Evolutionary conservation across 2,797 vertebrate species (phyloP), one percentile per base, ranked within the genome.

Genomic region (Lophotriccus pileatus): DNA sequence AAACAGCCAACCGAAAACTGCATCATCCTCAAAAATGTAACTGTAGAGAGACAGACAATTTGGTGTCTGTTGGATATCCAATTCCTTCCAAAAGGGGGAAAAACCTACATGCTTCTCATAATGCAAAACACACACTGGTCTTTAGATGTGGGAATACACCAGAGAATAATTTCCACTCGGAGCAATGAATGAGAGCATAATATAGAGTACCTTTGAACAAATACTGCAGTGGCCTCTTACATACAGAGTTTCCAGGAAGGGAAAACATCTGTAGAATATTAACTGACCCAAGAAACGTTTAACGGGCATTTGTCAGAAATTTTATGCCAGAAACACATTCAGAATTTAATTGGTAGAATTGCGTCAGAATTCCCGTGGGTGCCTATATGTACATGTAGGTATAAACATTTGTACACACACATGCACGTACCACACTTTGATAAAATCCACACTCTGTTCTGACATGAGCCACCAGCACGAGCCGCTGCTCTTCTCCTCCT

Each of bases 241-340:
- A 80, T 28, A 58, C 47, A 84, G 30, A 43, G 46, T 84, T 93
- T 93, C 82, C 90, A 96, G 46, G 78, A 93, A 95, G 53, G 43
- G 41, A 95, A 93, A 91, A 94, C 90, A 96, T 96, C 93, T 91
- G 91, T 52, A 94, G 47, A 81, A 32, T 41, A 94, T 94, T 94
- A 95, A 91, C 63, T 5, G 34, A 82, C 59, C 47, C 50, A 84
- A 90, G 63, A 87, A 93, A 78, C 3, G 0, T 89, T 93, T 87
- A 84, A 90, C 0, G 7, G 47, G 69, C 90, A 88, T 72, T 91
- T 94, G 58, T 88, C 39, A 91, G 84, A 64, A 89, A 62, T 37
- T 27, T 73, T 62, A 91, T 3, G 4, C 50, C 80, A 91, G 78
- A 84, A 94, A 69, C 32, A 84, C 4, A 2, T 56, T 63, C 50